Percentiles rank a stretch among this genome's conserved stretches.
These are phyloP conservation scores for Hydra vulgaris DNA, from an alignment of 30 jellyfish, hydroid and myxozoan species.

Conservation along the genomic window DNA sequence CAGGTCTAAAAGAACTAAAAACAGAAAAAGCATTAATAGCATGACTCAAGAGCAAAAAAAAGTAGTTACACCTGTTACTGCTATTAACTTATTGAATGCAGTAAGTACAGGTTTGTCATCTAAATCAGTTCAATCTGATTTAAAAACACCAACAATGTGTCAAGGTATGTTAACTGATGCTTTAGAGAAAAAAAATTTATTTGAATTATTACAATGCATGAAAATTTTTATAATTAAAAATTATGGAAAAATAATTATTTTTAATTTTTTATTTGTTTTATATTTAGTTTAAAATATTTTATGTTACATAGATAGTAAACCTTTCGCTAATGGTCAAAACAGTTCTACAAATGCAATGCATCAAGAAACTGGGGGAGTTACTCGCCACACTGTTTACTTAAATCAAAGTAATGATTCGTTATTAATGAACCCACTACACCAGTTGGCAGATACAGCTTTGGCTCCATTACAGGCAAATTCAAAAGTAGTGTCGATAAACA, in stretches of 20 bases:
- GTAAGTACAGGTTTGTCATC: too few species aligned
- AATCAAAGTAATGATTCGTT: background rate
- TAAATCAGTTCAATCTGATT: background rate
- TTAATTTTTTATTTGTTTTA: too few species aligned
- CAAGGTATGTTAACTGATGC: background rate
- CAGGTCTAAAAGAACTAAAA: slow-evolving; percentile 34
- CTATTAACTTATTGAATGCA: too few species aligned
- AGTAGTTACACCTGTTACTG: background rate
- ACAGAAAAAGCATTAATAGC: slow-evolving; percentile 7
- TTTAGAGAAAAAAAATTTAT: background rate
- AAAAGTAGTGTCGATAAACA: background rate
- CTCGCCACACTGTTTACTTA: background rate
- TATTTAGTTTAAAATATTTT: too few species aligned
- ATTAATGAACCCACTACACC: slow-evolving; percentile 6
- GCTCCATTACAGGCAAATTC: background rate
- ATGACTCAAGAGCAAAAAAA: background rate
- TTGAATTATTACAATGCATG: too few species aligned
- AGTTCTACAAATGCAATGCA: background rate
- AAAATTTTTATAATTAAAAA: too few species aligned
- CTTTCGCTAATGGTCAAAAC: background rate
- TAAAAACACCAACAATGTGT: background rate
- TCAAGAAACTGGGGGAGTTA: background rate
- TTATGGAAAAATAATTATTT: too few species aligned
- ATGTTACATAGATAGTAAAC: too few species aligned
- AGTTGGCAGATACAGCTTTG: slow-evolving; percentile 18